Evolutionary conservation across 2,797 vertebrate genomes (phyloP).

Genomic region (Sitta carolinensis): DNA sequence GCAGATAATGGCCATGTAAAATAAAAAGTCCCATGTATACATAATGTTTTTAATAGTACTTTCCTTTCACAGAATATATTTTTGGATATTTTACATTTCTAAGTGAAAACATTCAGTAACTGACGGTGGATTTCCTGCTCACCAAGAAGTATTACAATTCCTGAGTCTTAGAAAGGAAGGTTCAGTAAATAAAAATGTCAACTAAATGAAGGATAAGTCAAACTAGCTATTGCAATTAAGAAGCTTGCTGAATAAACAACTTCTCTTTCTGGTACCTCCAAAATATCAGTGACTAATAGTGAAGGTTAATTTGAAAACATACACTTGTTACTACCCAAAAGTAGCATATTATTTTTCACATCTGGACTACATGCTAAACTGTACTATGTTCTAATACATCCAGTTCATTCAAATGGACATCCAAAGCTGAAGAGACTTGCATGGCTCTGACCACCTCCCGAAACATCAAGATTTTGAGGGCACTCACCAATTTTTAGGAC

Average conservation of each 20-base stretch:
- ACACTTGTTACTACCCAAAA: background rate
- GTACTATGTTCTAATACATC: background rate
- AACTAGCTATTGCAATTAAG: background rate
- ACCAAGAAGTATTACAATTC: background rate
- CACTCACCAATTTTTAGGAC: background rate
- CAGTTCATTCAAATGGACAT: background rate
- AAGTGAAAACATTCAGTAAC: background rate
- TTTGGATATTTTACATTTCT: background rate
- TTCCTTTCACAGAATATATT: background rate
- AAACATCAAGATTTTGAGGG: background rate
- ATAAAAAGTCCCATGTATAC: background rate
- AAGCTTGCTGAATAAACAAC: background rate
- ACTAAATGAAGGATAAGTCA: background rate
- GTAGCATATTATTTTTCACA: background rate
- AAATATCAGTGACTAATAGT: background rate
- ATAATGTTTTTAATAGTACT: background rate
- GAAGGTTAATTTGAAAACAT: background rate
- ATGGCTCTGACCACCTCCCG: rapidly evolving
- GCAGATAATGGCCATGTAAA: background rate
- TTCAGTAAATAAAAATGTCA: background rate
- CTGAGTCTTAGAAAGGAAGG: background rate
- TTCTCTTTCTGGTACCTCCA: rapidly evolving
- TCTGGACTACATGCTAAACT: background rate
- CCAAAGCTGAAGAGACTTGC: background rate
- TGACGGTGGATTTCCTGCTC: background rate